These are phyloP conservation scores for Ostrea edulis DNA, from an alignment of 1,140 invertebrate genomes.

Conservation along the genomic window DNA sequence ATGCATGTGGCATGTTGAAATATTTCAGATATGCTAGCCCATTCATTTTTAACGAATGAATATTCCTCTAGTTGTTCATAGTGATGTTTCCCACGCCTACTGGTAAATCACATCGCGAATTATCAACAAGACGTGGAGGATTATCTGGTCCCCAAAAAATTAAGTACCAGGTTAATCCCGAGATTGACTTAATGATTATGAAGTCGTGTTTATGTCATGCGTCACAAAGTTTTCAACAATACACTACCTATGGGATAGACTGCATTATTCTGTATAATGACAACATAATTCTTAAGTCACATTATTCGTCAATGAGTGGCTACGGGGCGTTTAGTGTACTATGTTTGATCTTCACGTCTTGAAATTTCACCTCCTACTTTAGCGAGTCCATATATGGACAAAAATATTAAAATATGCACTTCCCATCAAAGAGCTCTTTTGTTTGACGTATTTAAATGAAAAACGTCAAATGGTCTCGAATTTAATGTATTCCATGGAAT, in stretches of 20 bases:
- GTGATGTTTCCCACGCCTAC: background rate
- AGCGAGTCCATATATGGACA: background rate
- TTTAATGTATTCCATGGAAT: background rate
- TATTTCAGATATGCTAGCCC: too few relatives aligned
- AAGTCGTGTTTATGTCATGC: background rate
- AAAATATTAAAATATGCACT: slow-evolving; percentile 21
- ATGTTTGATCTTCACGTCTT: background rate
- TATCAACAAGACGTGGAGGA: background rate
- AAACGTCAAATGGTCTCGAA: background rate
- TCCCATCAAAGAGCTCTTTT: background rate
- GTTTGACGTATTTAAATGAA: slow-evolving; percentile 1
- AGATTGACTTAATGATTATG: background rate
- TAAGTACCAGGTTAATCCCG: background rate
- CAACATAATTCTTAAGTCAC: background rate
- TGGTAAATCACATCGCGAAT: background rate
- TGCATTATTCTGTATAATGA: background rate
- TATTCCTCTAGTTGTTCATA: too few relatives aligned
- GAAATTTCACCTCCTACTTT: background rate
- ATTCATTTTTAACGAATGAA: too few relatives aligned
- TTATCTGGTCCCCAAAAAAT: background rate
- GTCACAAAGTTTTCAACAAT: slow-evolving; percentile 16
- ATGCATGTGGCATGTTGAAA: too few relatives aligned
- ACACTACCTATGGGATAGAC: background rate
- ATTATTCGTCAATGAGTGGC: slow-evolving; percentile 8
- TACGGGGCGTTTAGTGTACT: background rate